Base-by-base conservation (phyloP, 2,113 vertebrate species). In the Prunella himalayana region DNA sequence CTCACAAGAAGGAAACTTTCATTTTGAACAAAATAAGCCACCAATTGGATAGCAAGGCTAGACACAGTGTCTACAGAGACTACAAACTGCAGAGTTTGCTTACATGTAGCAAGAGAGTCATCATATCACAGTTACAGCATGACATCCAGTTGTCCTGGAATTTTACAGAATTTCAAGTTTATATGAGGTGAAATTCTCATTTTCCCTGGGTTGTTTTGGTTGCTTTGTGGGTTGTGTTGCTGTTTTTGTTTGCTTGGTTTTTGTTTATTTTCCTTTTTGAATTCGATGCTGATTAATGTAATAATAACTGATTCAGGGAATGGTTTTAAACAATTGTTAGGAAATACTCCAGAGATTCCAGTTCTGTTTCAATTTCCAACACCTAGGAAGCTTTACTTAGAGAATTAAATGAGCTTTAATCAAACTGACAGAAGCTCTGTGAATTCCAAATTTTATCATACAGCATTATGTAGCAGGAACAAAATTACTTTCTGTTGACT, bases 401-500 rank as follows among this genome's bases (percentile, higher is more conserved):
- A 80, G 17, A 53, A 86, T 1, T 7, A 76, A 72, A 82, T 65
- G 77, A 53, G 13, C 53, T 88, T 88, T 37, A 91, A 71, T 63
- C 44, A 71, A 75, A 66, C 49, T 41, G 31, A 80, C 5, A 76
- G 44, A 60, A 95, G 45, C 50, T 57, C 66, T 2, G 23, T 33
- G 71, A 82, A 56, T 79, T 82, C 53, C 50, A 80, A 49, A 82
- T 53, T 79, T 77, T 25, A 47, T 73, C 35, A 1, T 88, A 44
- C 33, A 70, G 51, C 47, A 54, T 35, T 86, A 30, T 13, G n/a
- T 56, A 85, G 19, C 31, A 85, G 15, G 25, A 95, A 76, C 0
- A 1, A 79, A 88, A 85, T 49, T 45, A 60, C 63, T 79, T 85
- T 90, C 53, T 81, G 61, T 61, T 92, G 57, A 79, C 70, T 89